Evolutionary conservation across 64 coral and sea anemone genomes (phyloP).

Genomic region (Porites lutea): DNA sequence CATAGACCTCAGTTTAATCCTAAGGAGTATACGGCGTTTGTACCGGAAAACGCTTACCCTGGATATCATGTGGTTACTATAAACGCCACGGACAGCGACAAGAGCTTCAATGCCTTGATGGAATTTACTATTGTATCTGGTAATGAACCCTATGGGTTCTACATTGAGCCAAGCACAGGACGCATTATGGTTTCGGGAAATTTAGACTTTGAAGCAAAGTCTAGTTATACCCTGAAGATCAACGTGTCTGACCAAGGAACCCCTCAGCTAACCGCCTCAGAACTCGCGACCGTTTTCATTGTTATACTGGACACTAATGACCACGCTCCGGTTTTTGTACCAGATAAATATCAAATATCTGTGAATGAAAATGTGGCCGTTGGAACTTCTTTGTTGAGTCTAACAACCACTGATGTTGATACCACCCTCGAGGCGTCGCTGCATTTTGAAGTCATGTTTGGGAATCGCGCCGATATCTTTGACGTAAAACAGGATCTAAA

Average conservation of each 20-base stretch:
- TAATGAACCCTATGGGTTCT: constrained; percentile 79
- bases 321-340: constrained; percentile 70
- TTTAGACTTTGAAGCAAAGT: constrained; percentile 73
- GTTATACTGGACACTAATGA: constrained; percentile 76
- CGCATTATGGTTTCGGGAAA: constrained; percentile 74
- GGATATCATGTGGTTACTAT: constrained; percentile 65
- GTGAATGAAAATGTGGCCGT: constrained; percentile 68
- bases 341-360: constrained; percentile 40
- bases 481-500: constrained; percentile 43
- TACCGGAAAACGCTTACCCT: constrained; percentile 73
- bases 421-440: constrained; percentile 35
- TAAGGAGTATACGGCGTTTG: constrained; percentile 24
- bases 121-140: constrained; percentile 74
- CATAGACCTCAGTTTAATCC: constrained; percentile 58
- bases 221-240: constrained; percentile 75
- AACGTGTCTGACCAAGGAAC: constrained; percentile 91
- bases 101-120: constrained; percentile 6
- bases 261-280: constrained; percentile 57
- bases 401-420: constrained; percentile 71
- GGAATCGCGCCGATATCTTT: constrained; percentile 63
- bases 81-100: constrained; percentile 67
- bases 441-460: constrained; percentile 46
- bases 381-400: constrained; percentile 44
- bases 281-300: constrained; percentile 66
- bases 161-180: constrained; percentile 65